These are phyloP conservation scores for Heliocidaris tuberculata DNA, from an alignment of 35 echinoderm and acorn worm species.

Conservation along the genomic window DNA sequence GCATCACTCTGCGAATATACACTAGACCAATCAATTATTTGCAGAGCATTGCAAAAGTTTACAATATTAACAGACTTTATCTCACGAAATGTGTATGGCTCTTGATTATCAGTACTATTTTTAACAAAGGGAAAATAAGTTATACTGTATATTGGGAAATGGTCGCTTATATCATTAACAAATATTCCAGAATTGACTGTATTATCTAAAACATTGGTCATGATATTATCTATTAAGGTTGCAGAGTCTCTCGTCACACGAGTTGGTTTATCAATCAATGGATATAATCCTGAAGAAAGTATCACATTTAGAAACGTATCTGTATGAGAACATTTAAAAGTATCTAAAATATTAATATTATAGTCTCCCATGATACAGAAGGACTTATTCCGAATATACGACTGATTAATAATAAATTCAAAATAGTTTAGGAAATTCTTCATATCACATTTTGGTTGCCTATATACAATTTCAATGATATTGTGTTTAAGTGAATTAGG, in stretches of 20 bases:
- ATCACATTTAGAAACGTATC: background rate
- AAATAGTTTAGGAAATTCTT: background rate
- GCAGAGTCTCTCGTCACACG: background rate
- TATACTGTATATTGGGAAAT: background rate
- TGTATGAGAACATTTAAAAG: background rate
- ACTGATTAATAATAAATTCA: background rate
- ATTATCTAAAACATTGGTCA: constrained; percentile 20
- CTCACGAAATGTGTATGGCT: background rate
- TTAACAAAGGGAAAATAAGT: background rate
- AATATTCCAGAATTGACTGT: background rate
- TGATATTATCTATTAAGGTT: background rate
- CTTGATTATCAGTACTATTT: background rate
- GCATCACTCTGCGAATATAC: background rate
- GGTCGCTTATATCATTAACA: background rate
- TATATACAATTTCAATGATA: background rate
- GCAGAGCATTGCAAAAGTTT: background rate
- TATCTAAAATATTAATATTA: constrained; percentile 9
- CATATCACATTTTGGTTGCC: background rate
- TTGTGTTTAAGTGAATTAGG: background rate
- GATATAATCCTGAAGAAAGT: background rate
- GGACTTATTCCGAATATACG: background rate
- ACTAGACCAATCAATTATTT: background rate
- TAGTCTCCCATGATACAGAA: background rate
- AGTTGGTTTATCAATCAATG: constrained; percentile 17
- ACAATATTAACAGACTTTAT: background rate